Percentiles rank a stretch among this genome's conserved stretches.
Evolutionary conservation across 1,140 invertebrate genomes (phyloP).

Genomic region (Trinorchestia longiramus): DNA sequence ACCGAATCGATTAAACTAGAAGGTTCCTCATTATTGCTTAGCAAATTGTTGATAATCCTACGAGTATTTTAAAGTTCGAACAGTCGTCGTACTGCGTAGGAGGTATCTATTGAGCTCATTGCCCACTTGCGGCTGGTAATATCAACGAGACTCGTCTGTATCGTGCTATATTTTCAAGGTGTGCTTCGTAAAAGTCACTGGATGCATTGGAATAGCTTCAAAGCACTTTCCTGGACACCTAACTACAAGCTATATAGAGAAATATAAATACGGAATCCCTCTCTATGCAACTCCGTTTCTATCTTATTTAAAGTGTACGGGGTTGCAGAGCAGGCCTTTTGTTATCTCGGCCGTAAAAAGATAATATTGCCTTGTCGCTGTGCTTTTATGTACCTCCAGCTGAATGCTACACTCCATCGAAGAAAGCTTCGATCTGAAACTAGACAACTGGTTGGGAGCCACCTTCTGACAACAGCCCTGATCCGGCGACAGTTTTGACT

Average conservation of each 20-base stretch:
- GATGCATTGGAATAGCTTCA: constrained; percentile 17
- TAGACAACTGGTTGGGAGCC: not conserved
- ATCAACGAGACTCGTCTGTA: not conserved
- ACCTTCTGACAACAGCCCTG: not conserved
- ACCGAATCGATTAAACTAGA: not conserved
- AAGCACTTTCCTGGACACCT: not conserved
- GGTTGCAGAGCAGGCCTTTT: not conserved
- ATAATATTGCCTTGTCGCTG: constrained; percentile 33
- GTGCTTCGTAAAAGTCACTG: not conserved
- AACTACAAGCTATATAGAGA: not conserved
- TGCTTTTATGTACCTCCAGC: constrained; percentile 9
- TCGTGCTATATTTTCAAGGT: not conserved
- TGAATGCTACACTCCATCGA: constrained; percentile 7
- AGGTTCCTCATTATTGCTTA: not conserved
- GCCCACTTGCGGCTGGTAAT: not conserved
- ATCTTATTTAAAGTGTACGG: not conserved
- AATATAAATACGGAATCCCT: not conserved
- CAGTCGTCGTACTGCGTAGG: not conserved
- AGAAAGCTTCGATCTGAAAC: not conserved
- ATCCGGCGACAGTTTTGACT: not conserved
- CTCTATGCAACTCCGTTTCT: not conserved
- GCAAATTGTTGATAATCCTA: not conserved
- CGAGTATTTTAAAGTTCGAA: too few relatives aligned
- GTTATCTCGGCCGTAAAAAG: not conserved
- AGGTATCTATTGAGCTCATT: not conserved